Percentiles rank a stretch among this genome's conserved stretches.
Evolutionary conservation across 2,888 invertebrate genomes (phyloP).

Genomic region (Oxytorus armatus): DNA sequence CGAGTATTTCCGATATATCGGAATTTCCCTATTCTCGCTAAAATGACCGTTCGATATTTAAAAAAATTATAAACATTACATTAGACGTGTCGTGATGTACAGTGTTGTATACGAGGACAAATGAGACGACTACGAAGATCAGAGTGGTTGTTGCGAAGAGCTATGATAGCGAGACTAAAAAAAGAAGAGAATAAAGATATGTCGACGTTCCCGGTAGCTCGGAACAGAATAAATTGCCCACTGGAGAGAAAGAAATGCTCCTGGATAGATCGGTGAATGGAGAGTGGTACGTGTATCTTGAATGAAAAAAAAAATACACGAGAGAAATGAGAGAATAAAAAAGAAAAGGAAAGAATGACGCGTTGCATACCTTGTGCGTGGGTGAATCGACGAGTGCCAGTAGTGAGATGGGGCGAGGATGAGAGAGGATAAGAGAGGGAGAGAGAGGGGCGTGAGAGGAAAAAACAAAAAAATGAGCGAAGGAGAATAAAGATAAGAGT

Average conservation of each 20-base stretch:
- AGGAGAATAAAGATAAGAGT: constrained; percentile 37
- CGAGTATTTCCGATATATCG: constrained; percentile 1
- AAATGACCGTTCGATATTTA: not conserved
- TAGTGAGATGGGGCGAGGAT: constrained; percentile 31
- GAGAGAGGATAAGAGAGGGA: constrained; percentile 40
- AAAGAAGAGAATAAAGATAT: constrained; percentile 14
- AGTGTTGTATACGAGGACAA: not conserved
- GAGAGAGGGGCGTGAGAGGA: constrained; percentile 21
- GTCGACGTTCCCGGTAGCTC: constrained; percentile 31
- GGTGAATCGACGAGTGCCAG: constrained; percentile 23
- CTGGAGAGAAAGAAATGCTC: constrained; percentile 34
- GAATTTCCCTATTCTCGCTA: not conserved
- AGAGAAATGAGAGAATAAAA: constrained; percentile 11
- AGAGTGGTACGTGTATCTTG: constrained; percentile 52
- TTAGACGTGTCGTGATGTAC: constrained; percentile 1
- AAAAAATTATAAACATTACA: too few relatives aligned
- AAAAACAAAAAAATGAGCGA: constrained; percentile 47
- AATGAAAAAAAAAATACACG: constrained; percentile 6
- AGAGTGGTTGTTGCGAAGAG: constrained; percentile 1
- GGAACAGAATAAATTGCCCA: constrained; percentile 49
- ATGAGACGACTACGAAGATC: constrained; percentile 23
- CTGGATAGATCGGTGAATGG: constrained; percentile 49
- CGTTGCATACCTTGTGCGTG: constrained; percentile 21
- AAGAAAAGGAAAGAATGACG: constrained; percentile 30
- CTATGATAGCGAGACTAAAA: not conserved